A percentile compares a stretch with the other conserved stretches of the same genome.
Evolutionary conservation across 2,888 invertebrate genomes (phyloP).

Genomic region (Habroteleia sp.): DNA sequence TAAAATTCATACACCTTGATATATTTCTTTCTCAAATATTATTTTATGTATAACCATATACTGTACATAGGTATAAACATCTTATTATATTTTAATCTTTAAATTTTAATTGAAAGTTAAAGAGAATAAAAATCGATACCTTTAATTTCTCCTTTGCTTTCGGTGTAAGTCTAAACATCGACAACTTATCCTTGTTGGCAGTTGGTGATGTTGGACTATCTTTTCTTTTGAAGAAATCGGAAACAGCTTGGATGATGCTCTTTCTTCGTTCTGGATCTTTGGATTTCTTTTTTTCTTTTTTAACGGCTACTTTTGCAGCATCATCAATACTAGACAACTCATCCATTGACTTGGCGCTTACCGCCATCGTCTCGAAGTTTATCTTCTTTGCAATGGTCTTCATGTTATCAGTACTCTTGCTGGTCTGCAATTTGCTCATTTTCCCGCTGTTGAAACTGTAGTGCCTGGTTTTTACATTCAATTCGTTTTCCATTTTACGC

Average conservation of each 20-base stretch:
- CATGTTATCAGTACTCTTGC: slow-evolving; percentile 79
- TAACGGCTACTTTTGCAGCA: slow-evolving; percentile 64
- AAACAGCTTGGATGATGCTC: slow-evolving; percentile 91
- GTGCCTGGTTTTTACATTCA: slow-evolving; percentile 66
- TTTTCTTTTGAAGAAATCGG: slow-evolving; percentile 90
- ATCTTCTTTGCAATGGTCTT: slow-evolving; percentile 72
- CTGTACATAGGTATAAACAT: no score
- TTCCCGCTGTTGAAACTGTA: slow-evolving; percentile 70
- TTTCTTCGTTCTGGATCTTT: slow-evolving; percentile 88
- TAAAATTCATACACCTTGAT: no score
- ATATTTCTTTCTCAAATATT: no score
- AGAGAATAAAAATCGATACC: slow-evolving; percentile 79
- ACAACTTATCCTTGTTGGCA: slow-evolving; percentile 82
- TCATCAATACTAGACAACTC: slow-evolving; percentile 69
- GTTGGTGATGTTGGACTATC: slow-evolving; percentile 82
- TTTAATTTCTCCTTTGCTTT: slow-evolving; percentile 85
- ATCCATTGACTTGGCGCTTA: slow-evolving; percentile 77
- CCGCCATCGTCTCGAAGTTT: slow-evolving; percentile 66
- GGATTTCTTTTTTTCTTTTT: slow-evolving; percentile 82
- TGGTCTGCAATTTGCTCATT: slow-evolving; percentile 73
- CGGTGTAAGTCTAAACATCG: slow-evolving; percentile 84
- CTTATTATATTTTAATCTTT: no score
- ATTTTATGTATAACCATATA: no score
- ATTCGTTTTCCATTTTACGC: slow-evolving; percentile 68
- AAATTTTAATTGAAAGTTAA: no score